Evolutionary conservation across 2,113 vertebrate species (phyloP), one percentile per base, ranked within the genome.

Genomic region (Microtus richardsoni): DNA sequence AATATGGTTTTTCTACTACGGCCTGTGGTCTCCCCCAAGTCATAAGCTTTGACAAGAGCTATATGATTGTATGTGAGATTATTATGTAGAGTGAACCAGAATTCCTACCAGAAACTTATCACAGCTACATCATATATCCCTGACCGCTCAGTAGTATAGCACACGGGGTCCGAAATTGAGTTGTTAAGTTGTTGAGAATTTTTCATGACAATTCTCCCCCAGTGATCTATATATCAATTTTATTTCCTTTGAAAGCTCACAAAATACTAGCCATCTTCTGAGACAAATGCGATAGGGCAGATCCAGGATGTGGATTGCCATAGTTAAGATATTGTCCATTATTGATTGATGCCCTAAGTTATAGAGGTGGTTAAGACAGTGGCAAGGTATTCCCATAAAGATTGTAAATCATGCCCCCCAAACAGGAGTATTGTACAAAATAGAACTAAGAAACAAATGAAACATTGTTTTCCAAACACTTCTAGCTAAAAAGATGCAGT

Each of bases 231-330:
- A 49, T 68, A 49, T 66, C 30, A 47, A 19, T 33, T 86, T 68
- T 36, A 64, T 94, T 93, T 91, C 13, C 73, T 75, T 66, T 54
- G 70, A 94, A 89, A 41, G 44, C 39, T 79, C n/a, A 58, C 4
- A 84, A 91, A 84, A 54, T 52, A 54, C 4, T 52, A n/a, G 19
- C 10, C 10, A 26, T 52, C 4, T 68, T 33, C 21, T 70, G 44
- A 70, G 44, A 49, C 44, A 36, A 49, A 68, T 49, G 44, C 36
- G 5, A n/a, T 86, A 22, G 30, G 5, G 30, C 11, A 87, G 17
- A 36, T 70, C 52, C 28, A 52, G 44, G 21, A 24, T n/a, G 7
- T 36, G 9, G 2, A 58, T 36, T 49, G 21, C 33, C 64, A 87
- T 36, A 70, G 30, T 87, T 52, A n/a, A 52, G 16, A n/a, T 70